Conservation (phyloP, 1,140 invertebrate species). For the Chelonus insularis region DNA sequence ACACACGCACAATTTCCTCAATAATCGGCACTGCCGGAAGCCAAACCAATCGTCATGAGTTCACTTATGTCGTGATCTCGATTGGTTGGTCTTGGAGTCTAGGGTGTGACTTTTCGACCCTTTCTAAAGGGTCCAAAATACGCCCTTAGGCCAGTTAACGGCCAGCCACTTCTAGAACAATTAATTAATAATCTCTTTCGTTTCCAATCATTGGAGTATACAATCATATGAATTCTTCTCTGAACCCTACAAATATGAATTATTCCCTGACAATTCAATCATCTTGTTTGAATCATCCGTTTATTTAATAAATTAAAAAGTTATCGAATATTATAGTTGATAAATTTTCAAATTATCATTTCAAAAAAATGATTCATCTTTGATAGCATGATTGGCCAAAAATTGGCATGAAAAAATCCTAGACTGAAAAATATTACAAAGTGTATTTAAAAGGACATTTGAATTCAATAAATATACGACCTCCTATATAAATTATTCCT, state of each 20-base stretch:
- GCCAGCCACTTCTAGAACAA: not conserved
- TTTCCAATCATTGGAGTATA: not conserved
- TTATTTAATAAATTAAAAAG: too few species aligned
- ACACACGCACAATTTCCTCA: conserved; percentile 49
- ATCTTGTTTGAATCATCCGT: too few species aligned
- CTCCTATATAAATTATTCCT: not conserved
- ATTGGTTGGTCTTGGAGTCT: conserved; percentile 38
- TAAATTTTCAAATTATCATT: too few species aligned
- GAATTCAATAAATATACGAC: too few species aligned
- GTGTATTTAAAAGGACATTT: too few species aligned
- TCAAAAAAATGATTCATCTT: too few species aligned
- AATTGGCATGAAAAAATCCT: too few species aligned
- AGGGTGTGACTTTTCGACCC: conserved; percentile 43
- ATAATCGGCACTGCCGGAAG: conserved; percentile 47
- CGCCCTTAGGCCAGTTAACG: conserved; percentile 33
- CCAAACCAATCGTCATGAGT: conserved; percentile 42
- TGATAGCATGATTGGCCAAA: too few species aligned
- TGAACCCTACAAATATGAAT: too few species aligned
- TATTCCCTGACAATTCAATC: too few species aligned
- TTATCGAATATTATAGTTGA: too few species aligned
- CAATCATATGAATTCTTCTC: conserved; percentile 9
- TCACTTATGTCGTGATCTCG: conserved; percentile 42
- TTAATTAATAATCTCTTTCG: not conserved
- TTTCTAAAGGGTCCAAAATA: conserved; percentile 28
- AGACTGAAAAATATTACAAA: too few species aligned